Base-by-base conservation (phyloP, 1,140 invertebrate species). In the Cherax quadricarinatus region DNA sequence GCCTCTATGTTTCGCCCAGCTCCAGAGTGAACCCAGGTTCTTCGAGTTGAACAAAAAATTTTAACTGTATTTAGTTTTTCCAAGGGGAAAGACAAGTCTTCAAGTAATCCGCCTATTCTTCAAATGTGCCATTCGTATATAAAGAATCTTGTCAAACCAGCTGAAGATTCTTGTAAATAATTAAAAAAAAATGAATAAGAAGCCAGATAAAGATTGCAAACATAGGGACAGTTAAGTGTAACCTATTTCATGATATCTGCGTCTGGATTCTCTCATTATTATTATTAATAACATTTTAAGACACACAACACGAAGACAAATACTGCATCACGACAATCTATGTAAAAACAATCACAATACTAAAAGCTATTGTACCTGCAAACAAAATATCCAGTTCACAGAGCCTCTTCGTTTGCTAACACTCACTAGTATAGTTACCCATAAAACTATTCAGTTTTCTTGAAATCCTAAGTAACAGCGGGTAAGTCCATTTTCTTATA, bases 341-440 rank as follows among this genome's bases (percentile, higher is more conserved):
- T 2, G 7, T 75, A 5, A 10, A 75, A 75, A n/a, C n/a, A 24
- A 6, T 24, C 24, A 30, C n/a, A 30, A 24, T 57, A 1, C 21
- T 30, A 75, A 30, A 24, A 30, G n/a, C 21, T 75, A 75, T 9
- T 75, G n/a, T 75, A 75, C 70, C 70, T 75, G 70, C 70, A 75
- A 57, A 75, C 70, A 75, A 75, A 75, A 75, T 75, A 75, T n/a
- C 70, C 70, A 30, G n/a, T 24, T 75, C 70, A 75, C 70, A 75
- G 70, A 75, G 70, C 70, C 70, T 75, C 70, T 75, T 75, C 70
- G 70, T 24, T 14, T 75, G 70, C 70, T 75, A 75, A 75, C 70
- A 75, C 70, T 75, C 70, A 75, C 70, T 75, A 30, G 14, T 75
- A 75, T 75, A 75, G 70, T 75, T 75, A 75, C 70, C 70, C 70